Percentiles rank a stretch among this genome's conserved stretches.
Conservation (phyloP, 2,797 vertebrate genomes). For the Okamejei kenojei region DNA sequence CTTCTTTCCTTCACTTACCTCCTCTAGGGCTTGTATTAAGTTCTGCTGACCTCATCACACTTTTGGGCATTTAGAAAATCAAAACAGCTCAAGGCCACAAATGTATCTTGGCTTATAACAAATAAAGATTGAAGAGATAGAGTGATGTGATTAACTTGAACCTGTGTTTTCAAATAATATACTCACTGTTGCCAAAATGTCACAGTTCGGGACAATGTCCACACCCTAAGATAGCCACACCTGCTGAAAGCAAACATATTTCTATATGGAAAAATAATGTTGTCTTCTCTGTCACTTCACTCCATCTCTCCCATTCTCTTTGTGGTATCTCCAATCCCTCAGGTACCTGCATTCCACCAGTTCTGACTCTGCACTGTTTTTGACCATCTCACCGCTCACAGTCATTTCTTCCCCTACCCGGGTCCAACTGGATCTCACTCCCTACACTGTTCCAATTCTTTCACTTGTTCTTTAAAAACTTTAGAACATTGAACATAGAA, state of each 20-base stretch:
- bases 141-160: conserved; percentile 19
- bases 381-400: background rate
- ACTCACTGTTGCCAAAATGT: background rate
- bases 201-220: background rate
- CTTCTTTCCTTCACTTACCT: background rate
- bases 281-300: background rate
- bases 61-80: background rate
- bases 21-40: conserved; percentile 11
- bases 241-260: background rate
- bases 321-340: background rate
- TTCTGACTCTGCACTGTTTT: background rate
- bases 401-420: background rate
- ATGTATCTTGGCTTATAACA: background rate
- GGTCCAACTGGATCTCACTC: background rate
- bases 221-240: background rate
- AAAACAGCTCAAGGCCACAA: conserved; percentile 4
- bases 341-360: background rate
- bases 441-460: background rate
- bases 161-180: background rate
- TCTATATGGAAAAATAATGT: background rate
- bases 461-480: background rate
- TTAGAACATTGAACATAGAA: too few species aligned
- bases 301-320: too few species aligned
- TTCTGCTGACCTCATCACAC: conserved; percentile 1
- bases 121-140: background rate